Percentiles rank a stretch among this genome's conserved stretches.
These are phyloP conservation scores for Contarinia nasturtii DNA, from an alignment of 1,140 invertebrate species.

Conservation along the genomic window DNA sequence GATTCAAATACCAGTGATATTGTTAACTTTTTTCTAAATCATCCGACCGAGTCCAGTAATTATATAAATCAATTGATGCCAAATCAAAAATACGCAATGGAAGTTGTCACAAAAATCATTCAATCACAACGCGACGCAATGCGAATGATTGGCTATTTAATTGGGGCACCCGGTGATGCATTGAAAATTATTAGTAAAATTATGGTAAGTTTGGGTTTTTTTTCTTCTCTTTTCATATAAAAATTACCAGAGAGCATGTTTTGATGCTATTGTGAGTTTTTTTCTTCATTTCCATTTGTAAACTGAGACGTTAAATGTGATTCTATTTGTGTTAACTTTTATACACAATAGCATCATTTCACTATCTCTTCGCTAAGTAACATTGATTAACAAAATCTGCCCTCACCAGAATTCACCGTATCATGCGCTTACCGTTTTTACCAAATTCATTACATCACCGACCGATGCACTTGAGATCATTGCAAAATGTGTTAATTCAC, in stretches of 20 bases:
- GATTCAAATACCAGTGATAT: neutral
- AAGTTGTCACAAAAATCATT: slow-evolving; percentile 19
- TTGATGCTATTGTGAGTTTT: too few species aligned
- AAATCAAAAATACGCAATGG: slow-evolving; percentile 19
- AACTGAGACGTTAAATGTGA: too few species aligned
- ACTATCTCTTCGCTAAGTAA: too few species aligned
- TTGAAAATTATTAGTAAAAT: slow-evolving; percentile 23
- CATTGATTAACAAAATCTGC: too few species aligned
- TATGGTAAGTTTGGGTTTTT: too few species aligned
- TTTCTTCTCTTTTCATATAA: too few species aligned
- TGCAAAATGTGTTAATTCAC: slow-evolving; percentile 21
- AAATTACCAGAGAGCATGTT: too few species aligned
- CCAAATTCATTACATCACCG: slow-evolving; percentile 23
- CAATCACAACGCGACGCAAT: slow-evolving; percentile 20
- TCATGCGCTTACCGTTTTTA: slow-evolving; percentile 23
- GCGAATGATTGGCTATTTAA: slow-evolving; percentile 18
- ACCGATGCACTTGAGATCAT: slow-evolving; percentile 23
- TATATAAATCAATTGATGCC: slow-evolving; percentile 19
- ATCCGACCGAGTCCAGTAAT: slow-evolving; percentile 19
- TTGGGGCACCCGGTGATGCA: slow-evolving; percentile 20
- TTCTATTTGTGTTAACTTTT: too few species aligned
- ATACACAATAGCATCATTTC: too few species aligned
- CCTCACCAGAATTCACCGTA: slow-evolving; percentile 24
- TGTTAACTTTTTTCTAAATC: slow-evolving; percentile 8
- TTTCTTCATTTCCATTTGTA: too few species aligned